Base-by-base conservation (phyloP, 2,797 vertebrate species). In the Myotis findleyi region DNA sequence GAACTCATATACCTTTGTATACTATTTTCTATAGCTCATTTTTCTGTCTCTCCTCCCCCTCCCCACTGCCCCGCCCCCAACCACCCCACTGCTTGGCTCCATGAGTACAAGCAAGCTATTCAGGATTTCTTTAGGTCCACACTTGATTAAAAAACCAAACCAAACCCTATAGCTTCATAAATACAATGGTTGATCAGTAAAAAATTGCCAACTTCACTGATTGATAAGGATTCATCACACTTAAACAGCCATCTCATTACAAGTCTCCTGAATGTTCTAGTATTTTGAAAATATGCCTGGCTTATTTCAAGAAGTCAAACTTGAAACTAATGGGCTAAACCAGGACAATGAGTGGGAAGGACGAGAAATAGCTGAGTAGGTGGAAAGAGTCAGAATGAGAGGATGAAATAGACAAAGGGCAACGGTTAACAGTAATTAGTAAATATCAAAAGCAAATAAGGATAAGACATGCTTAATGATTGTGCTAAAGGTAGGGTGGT, bases 371-470 rank as follows among this genome's bases (percentile, higher is more conserved):
- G 94, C 93, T 95, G 96, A 96, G 59, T 87, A 77, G 30, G 49
- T 91, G 73, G 93, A 92, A 95, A 89, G 86, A 89, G 49, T 91
- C 51, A 49, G 82, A 89, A 93, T 77, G 91, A 91, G 47, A 89
- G 87, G 73, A 66, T 64, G 57, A 66, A 77, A 71, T 41, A 83
- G 85, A 75, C 76, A 93, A 88, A 96, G 88, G 92, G 92, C 95
- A 95, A 25, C 93, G 88, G 83, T 86, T 94, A 44, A 79, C 77
- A 68, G 86, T 59, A 92, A 95, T 94, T 85, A 93, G 75, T 36
- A 87, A 95, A 89, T 80, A 94, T 93, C 95, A 88, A 97, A 94
- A 93, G 76, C 83, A 95, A 93, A 89, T 88, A 80, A 91, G 57
- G 93, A 87, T 94, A 94, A 95, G 95, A 30, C 23, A n/a, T 80